phyloP scores from a whole-genome alignment of 2,797 vertebrate genomes.

The Mycteria americana region DNA sequence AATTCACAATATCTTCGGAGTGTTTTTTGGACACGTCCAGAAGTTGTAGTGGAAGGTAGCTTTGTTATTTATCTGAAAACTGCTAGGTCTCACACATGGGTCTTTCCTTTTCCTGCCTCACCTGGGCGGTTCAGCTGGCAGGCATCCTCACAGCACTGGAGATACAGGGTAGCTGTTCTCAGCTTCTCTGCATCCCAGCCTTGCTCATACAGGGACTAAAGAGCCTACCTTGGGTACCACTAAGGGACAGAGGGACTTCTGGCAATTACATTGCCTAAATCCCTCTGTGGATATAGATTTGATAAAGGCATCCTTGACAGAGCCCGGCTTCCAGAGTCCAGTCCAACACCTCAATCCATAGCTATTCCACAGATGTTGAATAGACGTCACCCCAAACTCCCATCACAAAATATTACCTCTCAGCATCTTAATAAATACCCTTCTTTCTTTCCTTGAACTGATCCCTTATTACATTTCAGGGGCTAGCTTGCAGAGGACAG shows the following conservation, averaged over 20 bases:
- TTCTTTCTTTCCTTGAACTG: not conserved
- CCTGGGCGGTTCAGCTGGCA: not conserved
- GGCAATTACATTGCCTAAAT: not conserved
- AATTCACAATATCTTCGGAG: not conserved
- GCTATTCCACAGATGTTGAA: not conserved
- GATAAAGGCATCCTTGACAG: not conserved
- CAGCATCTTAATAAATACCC: not conserved
- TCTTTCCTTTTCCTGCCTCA: not conserved
- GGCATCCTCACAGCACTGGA: not conserved
- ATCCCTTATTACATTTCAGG: slow-evolving; percentile 10
- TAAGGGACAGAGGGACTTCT: not conserved
- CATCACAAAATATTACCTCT: not conserved
- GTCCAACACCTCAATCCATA: not conserved
- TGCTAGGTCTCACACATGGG: too few relatives aligned
- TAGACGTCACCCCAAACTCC: not conserved
- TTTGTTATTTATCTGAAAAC: not conserved
- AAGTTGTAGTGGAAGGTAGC: not conserved
- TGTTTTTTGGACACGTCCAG: not conserved
- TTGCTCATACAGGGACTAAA: accelerated
- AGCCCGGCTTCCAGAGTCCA: not conserved
- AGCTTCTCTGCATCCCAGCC: accelerated
- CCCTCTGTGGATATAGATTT: not conserved
- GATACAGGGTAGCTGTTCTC: not conserved
- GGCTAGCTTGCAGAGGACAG: slow-evolving; percentile 32
- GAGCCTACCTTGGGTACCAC: not conserved